Conservation (phyloP, 2,888 invertebrate genomes). For the Limnephilus rhombicus region DNA sequence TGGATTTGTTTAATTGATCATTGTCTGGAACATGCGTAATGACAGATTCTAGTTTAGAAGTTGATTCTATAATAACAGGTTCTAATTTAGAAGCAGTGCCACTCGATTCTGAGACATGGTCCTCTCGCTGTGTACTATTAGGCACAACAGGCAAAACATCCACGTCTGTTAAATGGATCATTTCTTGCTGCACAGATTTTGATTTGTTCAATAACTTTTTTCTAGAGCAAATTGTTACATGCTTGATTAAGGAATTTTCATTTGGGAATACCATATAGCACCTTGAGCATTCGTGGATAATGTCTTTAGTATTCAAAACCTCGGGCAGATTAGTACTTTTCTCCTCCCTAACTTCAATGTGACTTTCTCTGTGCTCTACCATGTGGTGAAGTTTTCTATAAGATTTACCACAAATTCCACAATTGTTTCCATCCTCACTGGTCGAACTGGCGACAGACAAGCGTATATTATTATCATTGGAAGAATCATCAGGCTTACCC, state of each 20-base stretch:
- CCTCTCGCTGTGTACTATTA: neutral
- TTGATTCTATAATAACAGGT: neutral
- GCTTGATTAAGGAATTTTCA: slow-evolving; percentile 76
- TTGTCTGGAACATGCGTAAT: neutral
- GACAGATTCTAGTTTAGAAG: neutral
- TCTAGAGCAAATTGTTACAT: slow-evolving; percentile 73
- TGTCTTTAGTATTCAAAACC: slow-evolving; percentile 71
- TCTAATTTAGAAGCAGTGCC: neutral
- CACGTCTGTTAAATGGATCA: neutral
- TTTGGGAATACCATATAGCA: slow-evolving; percentile 78
- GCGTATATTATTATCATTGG: slow-evolving; percentile 54
- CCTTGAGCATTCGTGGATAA: slow-evolving; percentile 76
- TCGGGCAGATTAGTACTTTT: slow-evolving; percentile 70
- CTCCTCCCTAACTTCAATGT: slow-evolving; percentile 72
- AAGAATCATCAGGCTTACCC: slow-evolving; percentile 46
- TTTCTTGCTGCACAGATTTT: slow-evolving; percentile 4
- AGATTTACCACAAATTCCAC: slow-evolving; percentile 75
- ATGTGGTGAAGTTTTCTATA: slow-evolving; percentile 75
- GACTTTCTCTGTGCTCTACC: slow-evolving; percentile 76
- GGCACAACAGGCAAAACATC: neutral
- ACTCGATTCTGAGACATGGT: neutral
- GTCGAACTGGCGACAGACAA: slow-evolving; percentile 61
- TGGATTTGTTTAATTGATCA: slow-evolving; percentile 18
- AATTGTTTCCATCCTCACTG: slow-evolving; percentile 67
- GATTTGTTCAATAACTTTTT: slow-evolving; percentile 69